Percentiles rank a stretch among this genome's conserved stretches.
Conservation (phyloP, 35 echinoderm and acorn worm genomes). For the Heliocidaris tuberculata region DNA sequence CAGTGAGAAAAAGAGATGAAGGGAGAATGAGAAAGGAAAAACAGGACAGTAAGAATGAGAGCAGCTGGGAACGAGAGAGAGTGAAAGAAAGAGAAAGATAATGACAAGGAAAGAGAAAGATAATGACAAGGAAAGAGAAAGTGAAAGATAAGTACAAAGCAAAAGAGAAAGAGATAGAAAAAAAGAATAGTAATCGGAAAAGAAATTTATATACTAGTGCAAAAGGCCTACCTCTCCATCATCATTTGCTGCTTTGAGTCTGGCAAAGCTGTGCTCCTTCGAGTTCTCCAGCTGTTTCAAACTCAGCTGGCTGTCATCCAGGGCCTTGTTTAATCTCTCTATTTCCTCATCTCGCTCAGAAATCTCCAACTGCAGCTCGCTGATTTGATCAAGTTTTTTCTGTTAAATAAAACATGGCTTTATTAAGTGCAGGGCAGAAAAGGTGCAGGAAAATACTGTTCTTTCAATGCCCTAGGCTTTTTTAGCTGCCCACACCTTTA, state of each 20-base stretch:
- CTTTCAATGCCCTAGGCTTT: background rate
- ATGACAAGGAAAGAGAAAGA: no score
- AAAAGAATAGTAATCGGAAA: no score
- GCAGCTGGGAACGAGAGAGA: no score
- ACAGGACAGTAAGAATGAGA: no score
- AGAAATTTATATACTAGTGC: no score
- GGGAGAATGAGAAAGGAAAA: no score
- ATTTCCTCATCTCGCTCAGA: conserved; percentile 81
- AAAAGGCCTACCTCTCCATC: conserved; percentile 66
- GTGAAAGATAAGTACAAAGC: no score
- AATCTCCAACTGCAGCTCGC: conserved; percentile 71
- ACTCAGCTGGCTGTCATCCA: conserved; percentile 76
- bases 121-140: no score
- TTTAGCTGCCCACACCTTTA: no score
- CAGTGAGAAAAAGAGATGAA: no score
- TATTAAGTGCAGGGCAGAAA: background rate
- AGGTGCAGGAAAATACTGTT: background rate
- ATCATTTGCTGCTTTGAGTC: conserved; percentile 77
- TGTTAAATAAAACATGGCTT: conserved; percentile 37
- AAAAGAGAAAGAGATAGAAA: no score
- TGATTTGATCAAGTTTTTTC: conserved; percentile 84
- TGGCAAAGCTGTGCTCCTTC: conserved; percentile 67
- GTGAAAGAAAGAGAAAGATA: no score
- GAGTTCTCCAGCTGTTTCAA: conserved; percentile 86
- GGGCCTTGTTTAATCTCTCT: conserved; percentile 60